Conservation (phyloP, 2,113 vertebrate species). For the Miniopterus natalensis region DNA sequence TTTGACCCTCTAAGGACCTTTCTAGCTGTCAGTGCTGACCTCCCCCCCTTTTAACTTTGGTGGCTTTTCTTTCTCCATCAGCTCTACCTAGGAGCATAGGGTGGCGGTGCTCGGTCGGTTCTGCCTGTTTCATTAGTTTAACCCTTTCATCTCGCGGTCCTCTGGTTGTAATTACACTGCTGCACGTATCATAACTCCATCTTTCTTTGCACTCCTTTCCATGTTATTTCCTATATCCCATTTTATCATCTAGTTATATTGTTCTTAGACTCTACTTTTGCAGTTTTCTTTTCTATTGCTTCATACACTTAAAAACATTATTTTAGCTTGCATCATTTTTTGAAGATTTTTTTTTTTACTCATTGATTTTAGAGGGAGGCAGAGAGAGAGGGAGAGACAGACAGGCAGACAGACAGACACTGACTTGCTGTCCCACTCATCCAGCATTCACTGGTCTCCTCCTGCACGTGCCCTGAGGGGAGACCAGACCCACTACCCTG, state of each 20-base stretch:
- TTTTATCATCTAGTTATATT: not conserved
- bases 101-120: not conserved
- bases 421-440: not conserved
- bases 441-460: not conserved
- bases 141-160: not conserved
- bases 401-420: too few relatives aligned
- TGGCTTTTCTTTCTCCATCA: not conserved
- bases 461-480: not conserved
- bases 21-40: not conserved
- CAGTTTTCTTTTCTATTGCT: constrained; percentile 23
- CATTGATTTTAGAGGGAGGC: not conserved
- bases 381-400: not conserved
- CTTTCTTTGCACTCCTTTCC: not conserved
- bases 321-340: not conserved
- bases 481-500: not conserved
- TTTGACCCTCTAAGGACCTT: not conserved
- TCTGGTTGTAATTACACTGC: not conserved
- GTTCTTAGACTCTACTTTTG: not conserved
- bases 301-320: not conserved
- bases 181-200: not conserved
- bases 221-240: not conserved
- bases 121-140: not conserved
- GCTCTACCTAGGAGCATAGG: not conserved
- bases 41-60: not conserved
- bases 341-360: not conserved